These are phyloP conservation scores for Lepidochrysops patricia DNA, from an alignment of 2,888 invertebrate species.

Conservation along the genomic window DNA sequence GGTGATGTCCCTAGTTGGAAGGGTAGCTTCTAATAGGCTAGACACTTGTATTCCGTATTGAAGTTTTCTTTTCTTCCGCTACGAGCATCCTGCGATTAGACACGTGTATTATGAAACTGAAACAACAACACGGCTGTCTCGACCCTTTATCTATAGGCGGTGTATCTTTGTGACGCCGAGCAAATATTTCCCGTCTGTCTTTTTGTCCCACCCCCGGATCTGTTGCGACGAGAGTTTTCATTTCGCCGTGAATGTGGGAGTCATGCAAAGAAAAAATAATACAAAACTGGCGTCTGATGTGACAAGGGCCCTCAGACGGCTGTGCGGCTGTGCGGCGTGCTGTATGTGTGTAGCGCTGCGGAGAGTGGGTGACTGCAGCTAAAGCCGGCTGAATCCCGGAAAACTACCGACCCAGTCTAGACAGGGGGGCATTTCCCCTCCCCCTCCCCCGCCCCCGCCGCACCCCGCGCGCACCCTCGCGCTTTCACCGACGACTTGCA, in stretches of 20 bases:
- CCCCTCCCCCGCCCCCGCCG: constrained; percentile 33
- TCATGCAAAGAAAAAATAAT: constrained; percentile 46
- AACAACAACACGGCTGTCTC: neutral
- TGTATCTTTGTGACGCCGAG: constrained; percentile 21
- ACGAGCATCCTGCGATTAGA: constrained; percentile 1
- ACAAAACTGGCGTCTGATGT: constrained; percentile 56
- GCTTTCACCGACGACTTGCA: constrained; percentile 61
- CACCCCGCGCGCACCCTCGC: constrained; percentile 38
- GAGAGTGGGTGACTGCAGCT: constrained; percentile 72
- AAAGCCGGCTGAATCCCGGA: constrained; percentile 72
- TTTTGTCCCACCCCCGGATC: constrained; percentile 37
- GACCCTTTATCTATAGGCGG: constrained; percentile 16
- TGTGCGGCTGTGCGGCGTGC: constrained; percentile 24
- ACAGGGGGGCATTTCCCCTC: constrained; percentile 71
- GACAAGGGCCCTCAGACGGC: constrained; percentile 66
- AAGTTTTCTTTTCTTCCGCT: neutral
- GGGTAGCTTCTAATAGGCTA: neutral
- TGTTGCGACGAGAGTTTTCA: constrained; percentile 46
- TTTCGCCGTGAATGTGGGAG: constrained; percentile 35
- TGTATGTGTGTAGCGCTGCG: constrained; percentile 47
- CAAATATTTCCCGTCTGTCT: constrained; percentile 25
- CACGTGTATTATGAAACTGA: neutral
- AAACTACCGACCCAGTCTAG: constrained; percentile 76
- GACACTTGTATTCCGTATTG: neutral
- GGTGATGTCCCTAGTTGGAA: neutral